phyloP scores from a whole-genome alignment of 2,888 invertebrate species.

The Octonoba sinensis region DNA sequence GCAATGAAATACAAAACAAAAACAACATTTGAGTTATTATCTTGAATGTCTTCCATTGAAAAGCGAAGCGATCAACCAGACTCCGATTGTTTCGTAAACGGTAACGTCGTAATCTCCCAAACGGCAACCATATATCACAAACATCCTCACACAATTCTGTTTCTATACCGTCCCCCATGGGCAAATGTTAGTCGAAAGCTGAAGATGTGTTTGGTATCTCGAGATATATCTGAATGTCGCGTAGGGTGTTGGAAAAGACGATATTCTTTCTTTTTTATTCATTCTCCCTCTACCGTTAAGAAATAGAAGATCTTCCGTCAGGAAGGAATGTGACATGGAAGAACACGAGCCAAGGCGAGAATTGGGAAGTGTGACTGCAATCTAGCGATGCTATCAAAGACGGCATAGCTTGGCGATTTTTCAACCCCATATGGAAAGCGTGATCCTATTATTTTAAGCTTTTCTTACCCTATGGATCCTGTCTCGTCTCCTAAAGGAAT shows the following conservation, averaged over 20 bases:
- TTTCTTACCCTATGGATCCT: conserved; percentile 7
- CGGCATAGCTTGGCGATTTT: conserved; percentile 45
- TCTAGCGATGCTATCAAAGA: conserved; percentile 50
- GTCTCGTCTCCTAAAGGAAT: not conserved
- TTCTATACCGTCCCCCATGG: conserved; percentile 27
- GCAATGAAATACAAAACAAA: too few relatives aligned
- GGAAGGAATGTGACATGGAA: conserved; percentile 33
- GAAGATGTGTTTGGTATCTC: conserved; percentile 39
- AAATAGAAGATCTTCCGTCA: conserved; percentile 28
- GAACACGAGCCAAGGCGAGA: conserved; percentile 25
- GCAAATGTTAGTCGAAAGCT: conserved; percentile 32
- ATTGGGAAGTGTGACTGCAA: conserved; percentile 41
- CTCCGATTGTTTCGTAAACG: too few relatives aligned
- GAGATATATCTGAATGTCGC: conserved; percentile 42
- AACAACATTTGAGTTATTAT: too few relatives aligned
- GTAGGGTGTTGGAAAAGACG: conserved; percentile 27
- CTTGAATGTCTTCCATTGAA: too few relatives aligned
- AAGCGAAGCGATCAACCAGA: too few relatives aligned
- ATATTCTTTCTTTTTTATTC: conserved; percentile 20
- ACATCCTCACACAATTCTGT: conserved; percentile 2
- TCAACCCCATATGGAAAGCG: conserved; percentile 31
- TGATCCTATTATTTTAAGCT: conserved; percentile 54
- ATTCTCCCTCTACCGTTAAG: conserved; percentile 9
- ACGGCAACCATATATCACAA: too few relatives aligned
- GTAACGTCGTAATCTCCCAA: too few relatives aligned